Evolutionary conservation across 2,888 invertebrate genomes (phyloP).

Genomic region (Acleris emargana): DNA sequence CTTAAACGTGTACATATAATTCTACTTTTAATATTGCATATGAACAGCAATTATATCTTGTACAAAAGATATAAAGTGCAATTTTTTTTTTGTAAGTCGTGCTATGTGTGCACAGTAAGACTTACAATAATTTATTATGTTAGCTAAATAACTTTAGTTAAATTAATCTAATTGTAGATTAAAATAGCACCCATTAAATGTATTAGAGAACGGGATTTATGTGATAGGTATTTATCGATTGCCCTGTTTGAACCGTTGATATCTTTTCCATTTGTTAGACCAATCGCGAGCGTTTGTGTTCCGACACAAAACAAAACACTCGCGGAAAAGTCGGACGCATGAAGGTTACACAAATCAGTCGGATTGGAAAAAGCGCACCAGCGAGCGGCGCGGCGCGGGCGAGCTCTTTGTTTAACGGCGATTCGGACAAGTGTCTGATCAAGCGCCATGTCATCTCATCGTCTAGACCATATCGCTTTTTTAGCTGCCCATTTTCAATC

Average conservation of each 20-base stretch:
- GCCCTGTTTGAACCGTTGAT: background rate
- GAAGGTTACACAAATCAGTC: conserved; percentile 62
- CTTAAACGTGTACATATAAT: too few relatives aligned
- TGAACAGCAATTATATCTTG: too few relatives aligned
- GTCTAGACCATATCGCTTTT: conserved; percentile 4
- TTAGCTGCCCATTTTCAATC: background rate
- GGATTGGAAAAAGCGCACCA: conserved; percentile 56
- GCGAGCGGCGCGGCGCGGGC: conserved; percentile 63
- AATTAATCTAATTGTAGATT: too few relatives aligned
- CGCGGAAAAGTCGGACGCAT: conserved; percentile 46
- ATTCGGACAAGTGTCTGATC: conserved; percentile 41
- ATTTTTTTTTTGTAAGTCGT: too few relatives aligned
- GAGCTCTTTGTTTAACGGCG: conserved; percentile 67
- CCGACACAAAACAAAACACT: conserved; percentile 18
- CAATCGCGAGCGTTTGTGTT: conserved; percentile 1
- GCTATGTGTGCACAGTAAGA: too few relatives aligned
- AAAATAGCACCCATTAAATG: too few relatives aligned
- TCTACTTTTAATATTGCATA: too few relatives aligned
- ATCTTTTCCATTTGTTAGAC: conserved; percentile 13
- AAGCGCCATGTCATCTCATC: background rate
- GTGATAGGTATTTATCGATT: too few relatives aligned
- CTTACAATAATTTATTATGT: too few relatives aligned
- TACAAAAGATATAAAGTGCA: too few relatives aligned
- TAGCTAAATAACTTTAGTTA: too few relatives aligned
- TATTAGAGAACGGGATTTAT: too few relatives aligned